These are phyloP conservation scores for Amphipoea lucens DNA, from an alignment of 2,888 invertebrate genomes.

Conservation along the genomic window DNA sequence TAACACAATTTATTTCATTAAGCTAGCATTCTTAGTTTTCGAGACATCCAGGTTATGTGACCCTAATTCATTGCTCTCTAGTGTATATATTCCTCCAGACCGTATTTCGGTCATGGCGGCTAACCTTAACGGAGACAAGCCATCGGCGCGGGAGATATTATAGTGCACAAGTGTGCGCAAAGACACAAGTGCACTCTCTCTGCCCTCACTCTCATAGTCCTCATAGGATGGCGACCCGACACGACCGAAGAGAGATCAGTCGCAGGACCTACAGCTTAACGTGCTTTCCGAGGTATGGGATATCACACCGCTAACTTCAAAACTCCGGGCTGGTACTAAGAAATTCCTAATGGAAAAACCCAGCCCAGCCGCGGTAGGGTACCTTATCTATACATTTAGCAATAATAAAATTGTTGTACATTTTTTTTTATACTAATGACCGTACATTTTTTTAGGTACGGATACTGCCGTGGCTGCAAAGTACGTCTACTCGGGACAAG, in stretches of 20 bases:
- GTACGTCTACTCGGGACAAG: slow-evolving; percentile 46
- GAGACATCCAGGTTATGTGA: too few relatives aligned
- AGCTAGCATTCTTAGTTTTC: too few relatives aligned
- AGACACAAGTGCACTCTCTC: not conserved
- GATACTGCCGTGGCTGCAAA: slow-evolving; percentile 1
- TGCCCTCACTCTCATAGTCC: not conserved
- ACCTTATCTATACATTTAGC: not conserved
- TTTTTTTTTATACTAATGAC: slow-evolving; percentile 7
- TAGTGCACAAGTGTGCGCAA: not conserved
- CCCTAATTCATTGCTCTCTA: too few relatives aligned
- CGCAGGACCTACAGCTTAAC: not conserved
- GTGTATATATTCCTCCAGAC: not conserved
- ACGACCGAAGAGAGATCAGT: not conserved
- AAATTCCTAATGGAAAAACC: not conserved
- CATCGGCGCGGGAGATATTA: not conserved
- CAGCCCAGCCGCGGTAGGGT: not conserved
- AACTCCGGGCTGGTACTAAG: not conserved
- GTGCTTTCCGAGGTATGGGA: not conserved
- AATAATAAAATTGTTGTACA: not conserved
- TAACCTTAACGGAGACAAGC: not conserved
- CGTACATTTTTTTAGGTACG: slow-evolving; percentile 14
- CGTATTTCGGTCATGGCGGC: not conserved
- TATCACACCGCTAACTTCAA: not conserved
- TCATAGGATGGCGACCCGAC: too few relatives aligned
- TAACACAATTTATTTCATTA: too few relatives aligned